Conservation (phyloP, 1,140 invertebrate species). For the Trialeurodes vaporariorum region DNA sequence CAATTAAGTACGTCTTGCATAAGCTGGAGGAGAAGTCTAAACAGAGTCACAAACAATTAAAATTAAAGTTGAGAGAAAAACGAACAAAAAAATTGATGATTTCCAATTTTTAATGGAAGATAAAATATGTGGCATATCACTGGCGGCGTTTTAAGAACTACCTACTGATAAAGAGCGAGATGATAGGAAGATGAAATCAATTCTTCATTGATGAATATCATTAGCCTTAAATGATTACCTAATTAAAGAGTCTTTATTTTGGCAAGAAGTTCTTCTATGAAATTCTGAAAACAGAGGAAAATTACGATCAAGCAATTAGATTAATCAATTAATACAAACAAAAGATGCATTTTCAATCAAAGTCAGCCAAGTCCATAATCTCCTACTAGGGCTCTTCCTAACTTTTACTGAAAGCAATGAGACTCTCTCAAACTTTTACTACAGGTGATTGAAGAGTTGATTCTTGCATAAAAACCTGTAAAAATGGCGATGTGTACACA, state of each 20-base stretch:
- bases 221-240: background rate
- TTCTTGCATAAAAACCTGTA: background rate
- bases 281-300: background rate
- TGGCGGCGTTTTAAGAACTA: background rate
- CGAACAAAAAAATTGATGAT: background rate
- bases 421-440: background rate
- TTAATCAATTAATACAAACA: background rate
- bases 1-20: background rate
- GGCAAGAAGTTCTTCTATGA: background rate
- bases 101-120: background rate
- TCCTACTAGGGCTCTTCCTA: background rate
- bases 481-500: too few species aligned
- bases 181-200: background rate
- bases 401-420: background rate
- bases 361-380: background rate
- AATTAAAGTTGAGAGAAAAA: background rate
- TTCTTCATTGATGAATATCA: too few species aligned
- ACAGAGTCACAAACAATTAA: background rate
- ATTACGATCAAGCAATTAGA: background rate
- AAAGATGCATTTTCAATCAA: background rate
- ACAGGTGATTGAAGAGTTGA: background rate
- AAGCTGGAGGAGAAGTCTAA: background rate
- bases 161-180: background rate
- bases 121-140: background rate
- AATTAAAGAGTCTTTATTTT: background rate